Conservation (phyloP, 2,888 invertebrate species). For the Zygothrica quintamaculata region DNA sequence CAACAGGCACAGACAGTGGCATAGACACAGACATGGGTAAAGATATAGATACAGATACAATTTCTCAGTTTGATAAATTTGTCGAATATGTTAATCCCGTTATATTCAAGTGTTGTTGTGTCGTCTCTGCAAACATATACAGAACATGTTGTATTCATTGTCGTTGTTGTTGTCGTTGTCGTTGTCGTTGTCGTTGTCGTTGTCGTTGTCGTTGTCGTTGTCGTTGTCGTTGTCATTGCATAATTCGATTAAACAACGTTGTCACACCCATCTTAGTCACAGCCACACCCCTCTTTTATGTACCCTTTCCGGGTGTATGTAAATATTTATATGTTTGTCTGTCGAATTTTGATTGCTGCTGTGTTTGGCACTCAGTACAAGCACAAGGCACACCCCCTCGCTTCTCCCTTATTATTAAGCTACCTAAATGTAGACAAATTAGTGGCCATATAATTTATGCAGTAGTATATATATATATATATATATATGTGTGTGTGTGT, state of each 20-base stretch:
- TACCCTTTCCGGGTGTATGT: conserved; percentile 45
- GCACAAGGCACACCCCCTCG: background rate
- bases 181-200: conserved; percentile 37
- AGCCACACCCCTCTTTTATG: background rate
- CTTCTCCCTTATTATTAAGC: conserved; percentile 62
- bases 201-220: conserved; percentile 30
- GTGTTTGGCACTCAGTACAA: conserved; percentile 36
- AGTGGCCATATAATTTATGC: conserved; percentile 73
- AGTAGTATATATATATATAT: conserved; percentile 30
- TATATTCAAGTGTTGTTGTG: conserved; percentile 41
- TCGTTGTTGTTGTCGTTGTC: background rate
- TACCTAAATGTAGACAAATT: conserved; percentile 71
- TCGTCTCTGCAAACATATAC: background rate
- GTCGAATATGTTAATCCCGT: conserved; percentile 72
- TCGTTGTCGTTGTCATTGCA: conserved; percentile 49
- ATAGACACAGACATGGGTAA: conserved; percentile 12
- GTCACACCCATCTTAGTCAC: conserved; percentile 18
- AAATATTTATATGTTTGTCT: conserved; percentile 68
- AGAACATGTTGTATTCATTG: too few species aligned
- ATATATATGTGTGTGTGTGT: conserved; percentile 3
- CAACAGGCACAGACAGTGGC: too few species aligned
- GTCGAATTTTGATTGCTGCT: conserved; percentile 65
- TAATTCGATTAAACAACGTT: conserved; percentile 73
- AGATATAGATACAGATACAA: conserved; percentile 14
- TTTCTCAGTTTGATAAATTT: conserved; percentile 38